phyloP scores from a whole-genome alignment of 2,888 invertebrate species.

The Lycophotia porphyrea region DNA sequence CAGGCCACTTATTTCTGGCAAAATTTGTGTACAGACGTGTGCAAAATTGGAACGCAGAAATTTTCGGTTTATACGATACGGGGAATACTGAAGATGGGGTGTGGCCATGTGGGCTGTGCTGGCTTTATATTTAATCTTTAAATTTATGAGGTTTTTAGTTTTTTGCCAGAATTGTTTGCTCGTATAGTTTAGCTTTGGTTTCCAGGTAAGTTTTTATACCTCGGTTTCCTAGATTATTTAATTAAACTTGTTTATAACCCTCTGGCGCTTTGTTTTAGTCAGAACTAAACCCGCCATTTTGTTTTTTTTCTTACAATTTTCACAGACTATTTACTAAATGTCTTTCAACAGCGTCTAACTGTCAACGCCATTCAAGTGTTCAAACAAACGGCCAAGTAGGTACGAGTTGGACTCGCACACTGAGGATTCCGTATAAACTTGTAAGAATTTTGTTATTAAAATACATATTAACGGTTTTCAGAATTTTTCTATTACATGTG shows the following conservation, averaged over 20 bases:
- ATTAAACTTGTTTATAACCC: neutral
- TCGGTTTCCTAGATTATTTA: neutral
- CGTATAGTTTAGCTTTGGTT: neutral
- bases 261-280: neutral
- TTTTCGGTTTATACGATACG: conserved; percentile 57
- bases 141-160: neutral
- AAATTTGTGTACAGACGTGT: conserved; percentile 82
- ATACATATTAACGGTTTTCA: no score
- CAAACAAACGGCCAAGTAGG: no score
- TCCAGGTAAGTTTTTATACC: neutral
- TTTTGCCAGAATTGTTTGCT: neutral
- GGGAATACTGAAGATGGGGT: conserved; percentile 40
- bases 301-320: neutral
- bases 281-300: neutral
- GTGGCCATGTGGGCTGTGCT: conserved; percentile 13
- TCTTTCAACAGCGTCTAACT: neutral
- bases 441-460: no score
- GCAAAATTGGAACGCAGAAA: conserved; percentile 78
- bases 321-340: neutral
- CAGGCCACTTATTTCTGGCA: conserved; percentile 80
- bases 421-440: no score
- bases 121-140: conserved; percentile 42
- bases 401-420: no score
- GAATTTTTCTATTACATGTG: no score
- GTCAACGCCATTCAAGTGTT: neutral